These are phyloP conservation scores for Tokudaia muenninki DNA, from an alignment of 2,797 vertebrate genomes.

Conservation along the genomic window DNA sequence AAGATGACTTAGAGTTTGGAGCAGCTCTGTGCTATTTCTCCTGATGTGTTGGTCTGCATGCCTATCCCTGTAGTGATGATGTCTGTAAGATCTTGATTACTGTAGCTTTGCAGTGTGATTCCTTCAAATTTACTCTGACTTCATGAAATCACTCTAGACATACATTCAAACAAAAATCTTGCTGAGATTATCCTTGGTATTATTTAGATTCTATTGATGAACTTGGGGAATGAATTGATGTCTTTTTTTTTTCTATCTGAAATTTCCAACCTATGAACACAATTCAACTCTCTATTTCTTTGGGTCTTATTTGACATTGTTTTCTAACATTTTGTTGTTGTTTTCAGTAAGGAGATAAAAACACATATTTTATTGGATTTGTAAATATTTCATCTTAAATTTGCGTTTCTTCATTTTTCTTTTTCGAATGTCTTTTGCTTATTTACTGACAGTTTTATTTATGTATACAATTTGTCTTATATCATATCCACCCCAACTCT, in stretches of 20 bases:
- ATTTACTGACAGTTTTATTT: neutral
- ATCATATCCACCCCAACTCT: neutral
- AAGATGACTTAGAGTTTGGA: constrained; percentile 10
- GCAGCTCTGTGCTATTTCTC: constrained; percentile 53
- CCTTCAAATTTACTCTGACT: constrained; percentile 57
- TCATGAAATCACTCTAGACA: constrained; percentile 39
- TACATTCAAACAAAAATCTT: constrained; percentile 6
- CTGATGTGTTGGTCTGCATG: neutral
- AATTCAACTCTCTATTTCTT: constrained; percentile 16
- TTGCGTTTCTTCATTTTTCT: neutral
- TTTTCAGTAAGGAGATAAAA: constrained; percentile 1
- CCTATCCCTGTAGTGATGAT: neutral
- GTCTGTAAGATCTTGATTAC: constrained; percentile 1
- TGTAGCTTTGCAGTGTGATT: constrained; percentile 35
- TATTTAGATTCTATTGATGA: constrained; percentile 49
- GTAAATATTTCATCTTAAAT: constrained; percentile 51
- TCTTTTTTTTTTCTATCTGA: constrained; percentile 34
- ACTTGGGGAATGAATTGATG: neutral
- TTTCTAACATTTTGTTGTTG: neutral
- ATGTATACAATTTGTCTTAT: neutral
- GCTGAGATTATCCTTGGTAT: constrained; percentile 2
- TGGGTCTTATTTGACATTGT: constrained; percentile 42
- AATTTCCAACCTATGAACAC: neutral
- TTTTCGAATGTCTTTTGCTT: neutral
- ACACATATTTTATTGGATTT: neutral